Percentiles rank a stretch among this genome's conserved stretches.
These are phyloP conservation scores for Tragelaphus scriptus DNA, from an alignment of 2,113 vertebrate species.

Conservation along the genomic window DNA sequence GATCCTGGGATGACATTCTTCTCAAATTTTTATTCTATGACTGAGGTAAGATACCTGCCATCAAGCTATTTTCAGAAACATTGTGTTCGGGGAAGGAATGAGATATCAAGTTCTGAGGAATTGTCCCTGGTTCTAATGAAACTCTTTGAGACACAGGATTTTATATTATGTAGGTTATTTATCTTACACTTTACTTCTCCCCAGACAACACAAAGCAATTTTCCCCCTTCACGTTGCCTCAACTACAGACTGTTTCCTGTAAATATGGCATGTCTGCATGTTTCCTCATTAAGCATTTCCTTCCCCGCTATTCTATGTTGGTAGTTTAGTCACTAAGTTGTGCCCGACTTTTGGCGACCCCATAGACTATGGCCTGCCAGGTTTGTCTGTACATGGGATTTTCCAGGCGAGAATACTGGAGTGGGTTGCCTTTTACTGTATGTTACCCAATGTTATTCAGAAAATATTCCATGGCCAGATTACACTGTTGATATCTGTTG, in stretches of 20 bases:
- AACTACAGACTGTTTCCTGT: background rate
- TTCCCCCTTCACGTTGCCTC: background rate
- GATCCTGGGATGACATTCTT: background rate
- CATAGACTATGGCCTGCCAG: background rate
- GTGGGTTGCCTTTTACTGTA: background rate
- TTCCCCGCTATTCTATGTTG: background rate
- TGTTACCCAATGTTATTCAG: background rate
- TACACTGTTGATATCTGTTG: background rate
- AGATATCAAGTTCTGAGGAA: background rate
- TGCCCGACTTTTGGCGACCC: rapidly evolving
- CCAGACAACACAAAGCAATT: background rate
- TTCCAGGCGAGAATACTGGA: background rate
- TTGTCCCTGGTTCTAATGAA: background rate
- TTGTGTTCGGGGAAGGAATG: background rate
- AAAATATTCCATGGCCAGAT: background rate
- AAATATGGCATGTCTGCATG: background rate
- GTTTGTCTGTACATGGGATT: background rate
- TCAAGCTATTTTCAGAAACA: background rate
- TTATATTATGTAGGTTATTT: background rate
- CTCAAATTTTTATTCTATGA: background rate
- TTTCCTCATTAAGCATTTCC: background rate
- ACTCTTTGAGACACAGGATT: background rate
- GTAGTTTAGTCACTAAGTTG: background rate
- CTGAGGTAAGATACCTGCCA: background rate
- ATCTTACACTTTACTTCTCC: background rate